Conservation (phyloP, 2,113 vertebrate genomes). For the Suricata suricatta region DNA sequence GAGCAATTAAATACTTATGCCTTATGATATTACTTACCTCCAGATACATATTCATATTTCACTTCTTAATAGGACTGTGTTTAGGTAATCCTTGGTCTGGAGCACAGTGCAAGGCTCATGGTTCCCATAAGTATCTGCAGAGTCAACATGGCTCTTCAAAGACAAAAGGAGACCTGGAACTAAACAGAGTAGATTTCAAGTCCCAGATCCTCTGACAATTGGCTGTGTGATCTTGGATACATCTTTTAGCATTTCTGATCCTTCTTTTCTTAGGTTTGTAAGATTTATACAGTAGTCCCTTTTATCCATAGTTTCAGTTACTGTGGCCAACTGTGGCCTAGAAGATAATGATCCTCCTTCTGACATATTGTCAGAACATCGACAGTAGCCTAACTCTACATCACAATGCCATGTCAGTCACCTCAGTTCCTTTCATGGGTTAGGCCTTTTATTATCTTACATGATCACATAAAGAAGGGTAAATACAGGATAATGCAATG, state of each 20-base stretch:
- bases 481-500: too few species aligned
- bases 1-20: neutral
- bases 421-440: too few species aligned
- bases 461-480: too few species aligned
- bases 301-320: neutral
- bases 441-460: neutral
- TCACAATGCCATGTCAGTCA: too few species aligned
- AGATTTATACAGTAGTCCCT: neutral
- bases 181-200: neutral
- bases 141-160: neutral
- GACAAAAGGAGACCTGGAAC: neutral
- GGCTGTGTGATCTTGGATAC: neutral
- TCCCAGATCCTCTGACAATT: neutral
- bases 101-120: too few species aligned
- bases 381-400: too few species aligned
- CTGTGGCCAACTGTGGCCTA: neutral
- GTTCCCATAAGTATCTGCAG: neutral
- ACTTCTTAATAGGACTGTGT: neutral
- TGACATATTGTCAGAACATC: too few species aligned
- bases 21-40: neutral
- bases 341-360: neutral
- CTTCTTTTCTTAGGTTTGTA: conserved; percentile 14
- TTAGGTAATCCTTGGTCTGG: neutral
- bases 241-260: neutral
- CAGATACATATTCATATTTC: neutral